Evolutionary conservation across 2,113 vertebrate species (phyloP), one percentile per base, ranked within the genome.

Genomic region (Caloenas nicobarica): DNA sequence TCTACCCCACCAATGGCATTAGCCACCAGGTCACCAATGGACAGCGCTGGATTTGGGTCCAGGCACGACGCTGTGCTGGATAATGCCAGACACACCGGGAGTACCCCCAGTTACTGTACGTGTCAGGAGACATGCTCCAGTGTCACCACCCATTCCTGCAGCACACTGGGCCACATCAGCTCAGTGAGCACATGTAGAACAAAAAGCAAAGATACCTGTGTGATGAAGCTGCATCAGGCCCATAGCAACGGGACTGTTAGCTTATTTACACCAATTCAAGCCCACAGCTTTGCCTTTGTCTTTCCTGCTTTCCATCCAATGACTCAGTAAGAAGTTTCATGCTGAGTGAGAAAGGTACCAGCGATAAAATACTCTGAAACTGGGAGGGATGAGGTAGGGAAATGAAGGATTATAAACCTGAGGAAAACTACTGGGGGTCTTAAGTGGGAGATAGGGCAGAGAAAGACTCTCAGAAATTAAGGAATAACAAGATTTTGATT

Each of bases 161-260:
- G 24, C 69, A 36, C 60, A 31, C 3, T 1, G 2, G 3, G 60
- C 7, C 65, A 44, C 38, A 51, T 23, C 26, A 62, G 50, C 60
- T 31, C 4, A 0, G 51, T 24, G 28, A 85, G 46, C 51, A 50
- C 64, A 33, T 2, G 4, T 8, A 51, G 31, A 56, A 56, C 19
- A 76, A 77, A 64, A 69, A 57, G 26, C 36, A 83, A 82, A 86
- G 76, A 31, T 5, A 57, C 3, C 42, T 7, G 31, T 42, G 71
- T 0, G 3, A n/a, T 18, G 17, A 88, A 62, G 26, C 5, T 48
- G 28, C 11, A 28, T 3, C 48, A 26, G 66, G 29, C 29, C 29
- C 48, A 51, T 8, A 79, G 31, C 7, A 71, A 46, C 2, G 19
- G 29, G 24, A 26, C 31, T 0, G 0, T 2, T 48, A 19, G 3